Base-by-base conservation (phyloP, 2,113 vertebrate species). In the Gymnorhina tibicen region DNA sequence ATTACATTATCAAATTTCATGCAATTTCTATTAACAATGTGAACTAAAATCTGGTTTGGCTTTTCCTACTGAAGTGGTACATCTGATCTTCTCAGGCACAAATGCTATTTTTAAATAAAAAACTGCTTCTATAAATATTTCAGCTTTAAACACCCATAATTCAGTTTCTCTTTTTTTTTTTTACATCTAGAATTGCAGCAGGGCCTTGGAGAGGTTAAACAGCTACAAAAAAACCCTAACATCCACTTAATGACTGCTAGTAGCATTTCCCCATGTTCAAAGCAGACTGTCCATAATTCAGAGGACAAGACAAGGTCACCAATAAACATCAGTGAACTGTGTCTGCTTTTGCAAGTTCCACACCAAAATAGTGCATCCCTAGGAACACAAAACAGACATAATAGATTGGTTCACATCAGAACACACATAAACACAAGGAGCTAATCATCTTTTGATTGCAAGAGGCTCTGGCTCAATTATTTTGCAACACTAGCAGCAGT, bases 71-170 rank as follows among this genome's bases (percentile, higher is more conserved):
- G 79, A 90, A 97, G 85, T 93, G 85, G 89, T 95, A 92, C 87
- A 92, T 95, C 95, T 92, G 92, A 96, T 94, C 96, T 95, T 95
- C 94, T 96, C 85, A 90, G 92, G 89, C 95, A 96, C 87, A 95
- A 96, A 95, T 77, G 80, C 91, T 95, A 96, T 96, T 97, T 97
- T 96, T 95, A 93, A 94, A 95, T 95, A 72, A 97, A 96, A 93
- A 83, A 63, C 73, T 87, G 85, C 67, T 96, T 98, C 97, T 97
- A 97, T 97, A 98, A 98, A 98, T 98, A 97, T 87, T 94, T 95
- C 92, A 78, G 89, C 94, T 94, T 96, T 96, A 92, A 97, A 97
- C 95, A 95, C 89, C 89, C 92, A 94, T 89, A 95, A 90, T 96
- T 97, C 95, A 81, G 49, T 91, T 92, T 91, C 50, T 96, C 41